These are phyloP conservation scores for Scaptomyza polygonia DNA, from an alignment of 2,888 invertebrate species.

Conservation along the genomic window DNA sequence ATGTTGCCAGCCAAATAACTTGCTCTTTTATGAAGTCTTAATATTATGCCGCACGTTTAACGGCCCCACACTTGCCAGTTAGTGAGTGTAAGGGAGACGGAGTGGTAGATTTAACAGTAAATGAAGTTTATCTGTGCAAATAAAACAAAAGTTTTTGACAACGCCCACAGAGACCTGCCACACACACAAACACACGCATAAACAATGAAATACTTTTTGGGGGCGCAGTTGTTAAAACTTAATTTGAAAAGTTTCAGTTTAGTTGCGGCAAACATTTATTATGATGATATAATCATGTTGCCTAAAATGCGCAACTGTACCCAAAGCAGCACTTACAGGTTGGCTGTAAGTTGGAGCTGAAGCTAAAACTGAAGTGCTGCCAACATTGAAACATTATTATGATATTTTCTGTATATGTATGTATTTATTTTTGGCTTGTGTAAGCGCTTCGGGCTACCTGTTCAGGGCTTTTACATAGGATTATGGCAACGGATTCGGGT, in stretches of 20 bases:
- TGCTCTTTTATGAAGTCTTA: constrained; percentile 80
- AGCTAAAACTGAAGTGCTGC: constrained; percentile 7
- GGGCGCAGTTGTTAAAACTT: constrained; percentile 65
- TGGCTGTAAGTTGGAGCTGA: not conserved
- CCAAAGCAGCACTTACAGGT: constrained; percentile 28
- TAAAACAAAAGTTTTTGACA: constrained; percentile 59
- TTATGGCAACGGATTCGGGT: constrained; percentile 25
- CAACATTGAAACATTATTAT: constrained; percentile 10
- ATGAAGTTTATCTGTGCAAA: constrained; percentile 64
- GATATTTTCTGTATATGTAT: not conserved
- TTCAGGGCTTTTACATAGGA: not conserved
- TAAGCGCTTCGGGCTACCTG: constrained; percentile 39
- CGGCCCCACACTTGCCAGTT: constrained; percentile 61
- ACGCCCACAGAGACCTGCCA: constrained; percentile 42
- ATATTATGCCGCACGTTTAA: constrained; percentile 77
- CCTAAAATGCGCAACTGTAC: constrained; percentile 64
- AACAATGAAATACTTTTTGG: constrained; percentile 54
- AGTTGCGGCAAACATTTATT: constrained; percentile 73
- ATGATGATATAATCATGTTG: constrained; percentile 78
- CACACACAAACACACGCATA: constrained; percentile 32
- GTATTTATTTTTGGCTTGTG: constrained; percentile 21
- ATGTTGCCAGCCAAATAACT: constrained; percentile 66
- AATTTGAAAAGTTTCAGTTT: constrained; percentile 77
- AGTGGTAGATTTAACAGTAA: constrained; percentile 49
- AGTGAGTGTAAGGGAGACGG: not conserved